phyloP scores from a whole-genome alignment of 1,140 invertebrate species.

The Drosophila melanica region DNA sequence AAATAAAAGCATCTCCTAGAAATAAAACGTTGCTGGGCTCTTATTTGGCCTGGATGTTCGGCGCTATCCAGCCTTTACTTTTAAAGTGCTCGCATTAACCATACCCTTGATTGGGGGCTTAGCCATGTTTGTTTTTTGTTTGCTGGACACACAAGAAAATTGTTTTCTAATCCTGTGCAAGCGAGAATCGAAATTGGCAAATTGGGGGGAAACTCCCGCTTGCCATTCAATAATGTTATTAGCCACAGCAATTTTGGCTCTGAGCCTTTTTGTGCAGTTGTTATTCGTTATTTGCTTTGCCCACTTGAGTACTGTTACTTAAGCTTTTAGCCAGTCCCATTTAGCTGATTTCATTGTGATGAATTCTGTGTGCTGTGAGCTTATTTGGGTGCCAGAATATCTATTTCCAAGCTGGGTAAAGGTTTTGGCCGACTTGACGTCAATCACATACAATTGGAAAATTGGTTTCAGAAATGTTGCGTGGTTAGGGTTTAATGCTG shows the following conservation, averaged over 20 bases:
- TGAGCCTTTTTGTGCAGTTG: conserved; percentile 18
- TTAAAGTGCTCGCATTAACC: neutral
- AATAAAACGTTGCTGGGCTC: conserved; percentile 8
- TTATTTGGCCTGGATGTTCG: neutral
- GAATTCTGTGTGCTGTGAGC: neutral
- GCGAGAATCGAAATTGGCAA: conserved; percentile 22
- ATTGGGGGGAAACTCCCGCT: neutral
- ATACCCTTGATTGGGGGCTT: conserved; percentile 4
- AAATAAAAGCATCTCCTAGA: neutral
- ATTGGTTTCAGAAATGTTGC: too few species aligned
- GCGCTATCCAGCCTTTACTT: neutral
- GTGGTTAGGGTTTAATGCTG: too few species aligned
- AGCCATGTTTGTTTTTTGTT: neutral
- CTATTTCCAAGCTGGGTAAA: neutral
- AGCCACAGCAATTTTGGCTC: conserved; percentile 2
- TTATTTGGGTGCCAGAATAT: neutral
- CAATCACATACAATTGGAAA: too few species aligned
- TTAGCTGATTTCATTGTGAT: conserved; percentile 3
- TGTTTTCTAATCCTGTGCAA: conserved; percentile 11
- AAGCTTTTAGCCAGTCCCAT: neutral
- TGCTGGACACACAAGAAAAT: conserved; percentile 11
- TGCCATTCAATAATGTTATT: conserved; percentile 17
- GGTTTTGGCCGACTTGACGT: too few species aligned
- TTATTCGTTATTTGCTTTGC: conserved; percentile 6
- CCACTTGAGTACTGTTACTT: conserved; percentile 10